phyloP scores from a whole-genome alignment of 92 coral and sea anemone genomes.

The Umimayanthus chanpuru region DNA sequence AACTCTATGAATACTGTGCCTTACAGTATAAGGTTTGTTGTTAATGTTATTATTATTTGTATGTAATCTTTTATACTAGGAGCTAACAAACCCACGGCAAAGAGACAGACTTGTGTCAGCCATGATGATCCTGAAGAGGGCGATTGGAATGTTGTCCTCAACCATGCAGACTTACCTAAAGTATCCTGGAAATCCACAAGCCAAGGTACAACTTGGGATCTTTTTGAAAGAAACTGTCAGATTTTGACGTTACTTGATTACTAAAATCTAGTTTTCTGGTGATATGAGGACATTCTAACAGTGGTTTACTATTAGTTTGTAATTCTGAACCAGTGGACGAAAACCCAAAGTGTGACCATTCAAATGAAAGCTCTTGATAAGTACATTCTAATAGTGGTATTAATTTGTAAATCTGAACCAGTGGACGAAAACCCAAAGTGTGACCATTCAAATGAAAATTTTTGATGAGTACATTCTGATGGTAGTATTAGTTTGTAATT shows the following conservation, averaged over 20 bases:
- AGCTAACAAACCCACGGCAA: conserved; percentile 77
- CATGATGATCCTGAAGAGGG: conserved; percentile 76
- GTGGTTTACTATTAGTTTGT: background rate
- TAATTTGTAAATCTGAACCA: too few species aligned
- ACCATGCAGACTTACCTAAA: conserved; percentile 82
- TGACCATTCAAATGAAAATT: too few species aligned
- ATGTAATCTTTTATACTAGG: conserved; percentile 51
- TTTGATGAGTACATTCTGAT: too few species aligned
- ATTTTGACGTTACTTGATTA: too few species aligned
- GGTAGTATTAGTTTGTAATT: too few species aligned
- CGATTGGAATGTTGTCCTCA: conserved; percentile 74
- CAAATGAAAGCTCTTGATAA: background rate
- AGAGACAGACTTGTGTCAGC: conserved; percentile 88
- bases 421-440: too few species aligned
- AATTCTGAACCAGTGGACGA: background rate
- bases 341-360: background rate
- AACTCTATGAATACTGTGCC: too few species aligned
- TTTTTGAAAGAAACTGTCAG: too few species aligned
- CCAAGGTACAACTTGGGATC: conserved; percentile 62
- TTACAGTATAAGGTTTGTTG: too few species aligned
- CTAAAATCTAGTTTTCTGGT: too few species aligned
- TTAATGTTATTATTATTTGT: background rate
- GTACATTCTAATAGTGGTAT: too few species aligned
- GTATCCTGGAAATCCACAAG: conserved; percentile 70
- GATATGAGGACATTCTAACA: too few species aligned